Evolutionary conservation across 2,797 vertebrate species (phyloP), one percentile per base, ranked within the genome.

Genomic region (Sebastes trivittatus): DNA sequence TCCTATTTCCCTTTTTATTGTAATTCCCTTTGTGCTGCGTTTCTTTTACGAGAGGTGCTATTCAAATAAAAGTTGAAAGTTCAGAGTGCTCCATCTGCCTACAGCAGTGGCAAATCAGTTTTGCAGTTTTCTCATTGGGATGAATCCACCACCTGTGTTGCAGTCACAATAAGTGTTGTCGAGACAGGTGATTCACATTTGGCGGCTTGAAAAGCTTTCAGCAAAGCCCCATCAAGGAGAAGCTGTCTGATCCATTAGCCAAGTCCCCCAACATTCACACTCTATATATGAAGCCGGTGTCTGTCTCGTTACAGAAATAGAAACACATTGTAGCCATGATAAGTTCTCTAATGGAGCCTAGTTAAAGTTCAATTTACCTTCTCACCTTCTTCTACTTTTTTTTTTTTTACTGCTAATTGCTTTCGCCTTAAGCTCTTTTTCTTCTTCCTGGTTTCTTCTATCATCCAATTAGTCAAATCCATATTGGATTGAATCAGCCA

Each of bases 401-500:
- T 38, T 54, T 13, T 10, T 52, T 36, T 23, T 38, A 46, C 38
- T 27, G 63, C 63, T 29, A 65, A 70, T 59, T 58, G 49, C 73
- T 29, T 34, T 20, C 0, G 11, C 73, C 59, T 29, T 3, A 2
- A 65, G 67, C 34, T 68, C 3, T 29, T 42, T 85, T 18, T 16
- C 36, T 38, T 29, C 55, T 59, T 68, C 54, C 62, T 73, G 49
- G 70, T 84, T 82, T 61, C 22, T 54, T 65, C 11, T 23, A 10
- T 79, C 59, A 84, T 80, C 73, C 38, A 75, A 49, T 84, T 81
- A 78, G 36, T 60, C 52, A 66, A 58, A 72, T 71, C 79, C 62
- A 62, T 7, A 18, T 72, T 8, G 36, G 66, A 65, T 52, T 78
- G 67, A 82, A 18, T 78, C 54, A 78, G 55, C 6, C 32, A 78